A percentile compares a stretch with the other conserved stretches of the same genome.
Evolutionary conservation across 2,113 vertebrate species (phyloP).

Genomic region (Ovis aries): ARS-UI_Ramb_v3.0 NC_056054.1:159717501-159718000

Average conservation of each 20-base stretch:
- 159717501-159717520: neutral
- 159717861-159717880: neutral
- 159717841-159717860: neutral
- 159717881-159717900: neutral
- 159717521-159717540: neutral
- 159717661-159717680: neutral
- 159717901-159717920: neutral
- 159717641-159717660: fast-evolving
- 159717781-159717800: fast-evolving
- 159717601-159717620: neutral
- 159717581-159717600: neutral
- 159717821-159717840: neutral
- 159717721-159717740: neutral
- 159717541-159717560: neutral
- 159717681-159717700: neutral
- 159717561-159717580: neutral
- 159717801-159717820: neutral
- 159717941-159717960: neutral
- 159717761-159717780: fast-evolving
- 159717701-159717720: neutral
- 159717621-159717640: neutral
- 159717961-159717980: neutral
- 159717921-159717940: neutral
- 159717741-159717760: neutral
- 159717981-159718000: neutral